A percentile compares a stretch with the other conserved stretches of the same genome.
These are phyloP conservation scores for Dendrolimus punctatus DNA, from an alignment of 1,140 invertebrate species.

Conservation along the genomic window DNA sequence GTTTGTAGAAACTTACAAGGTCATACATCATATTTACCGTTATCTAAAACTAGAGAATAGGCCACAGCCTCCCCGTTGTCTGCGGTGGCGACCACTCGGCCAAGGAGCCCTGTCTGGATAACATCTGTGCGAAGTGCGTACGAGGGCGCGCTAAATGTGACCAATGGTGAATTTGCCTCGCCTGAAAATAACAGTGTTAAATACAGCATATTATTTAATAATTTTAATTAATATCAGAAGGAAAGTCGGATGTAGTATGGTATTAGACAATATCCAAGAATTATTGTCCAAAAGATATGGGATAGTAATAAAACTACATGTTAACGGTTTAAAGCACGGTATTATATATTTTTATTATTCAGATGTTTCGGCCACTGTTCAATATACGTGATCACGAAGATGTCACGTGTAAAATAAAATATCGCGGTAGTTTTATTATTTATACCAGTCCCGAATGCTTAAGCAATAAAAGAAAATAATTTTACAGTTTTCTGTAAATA, in stretches of 20 bases:
- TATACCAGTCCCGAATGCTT: too few relatives aligned
- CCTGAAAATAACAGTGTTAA: conserved; percentile 16
- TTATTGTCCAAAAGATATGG: not conserved
- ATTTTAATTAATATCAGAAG: not conserved
- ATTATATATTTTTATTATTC: too few relatives aligned
- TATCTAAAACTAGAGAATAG: conserved; percentile 29
- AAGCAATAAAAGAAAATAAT: too few relatives aligned
- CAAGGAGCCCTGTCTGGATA: conserved; percentile 32
- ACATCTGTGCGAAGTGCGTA: conserved; percentile 35
- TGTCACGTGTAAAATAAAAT: too few relatives aligned
- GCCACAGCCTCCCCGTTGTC: conserved; percentile 36
- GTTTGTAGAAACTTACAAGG: too few relatives aligned
- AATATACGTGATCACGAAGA: too few relatives aligned
- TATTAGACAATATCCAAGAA: not conserved
- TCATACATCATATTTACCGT: conserved; percentile 24
- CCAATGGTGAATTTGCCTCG: conserved; percentile 19
- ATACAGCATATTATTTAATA: conserved; percentile 2
- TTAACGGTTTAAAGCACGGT: too few relatives aligned
- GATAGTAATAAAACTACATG: too few relatives aligned
- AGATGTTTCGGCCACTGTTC: too few relatives aligned
- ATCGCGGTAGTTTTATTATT: too few relatives aligned
- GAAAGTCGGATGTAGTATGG: too few relatives aligned
- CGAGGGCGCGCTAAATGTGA: conserved; percentile 32
- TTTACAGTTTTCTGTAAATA: too few relatives aligned
- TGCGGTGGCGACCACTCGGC: conserved; percentile 35